phyloP scores from a whole-genome alignment of 2,888 invertebrate species.

The Lasioglossum malachurum region DNA sequence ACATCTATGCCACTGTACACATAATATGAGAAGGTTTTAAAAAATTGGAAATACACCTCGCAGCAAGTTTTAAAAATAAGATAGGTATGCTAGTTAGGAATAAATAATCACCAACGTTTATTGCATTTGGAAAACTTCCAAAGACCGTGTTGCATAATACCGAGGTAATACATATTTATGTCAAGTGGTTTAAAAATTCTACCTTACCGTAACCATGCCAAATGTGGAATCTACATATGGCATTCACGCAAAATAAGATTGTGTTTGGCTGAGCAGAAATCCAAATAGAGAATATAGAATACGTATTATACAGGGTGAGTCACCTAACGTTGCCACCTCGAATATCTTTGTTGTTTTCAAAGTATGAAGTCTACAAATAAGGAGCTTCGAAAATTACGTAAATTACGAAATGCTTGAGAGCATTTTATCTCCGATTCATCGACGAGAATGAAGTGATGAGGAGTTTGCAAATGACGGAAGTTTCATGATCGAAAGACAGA shows the following conservation, averaged over 20 bases:
- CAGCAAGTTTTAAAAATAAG: constrained; percentile 1
- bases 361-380: too few relatives aligned
- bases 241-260: constrained; percentile 10
- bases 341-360: too few relatives aligned
- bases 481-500: constrained; percentile 9
- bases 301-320: too few relatives aligned
- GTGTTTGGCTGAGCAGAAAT: background rate
- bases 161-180: constrained; percentile 16
- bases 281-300: background rate
- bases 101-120: constrained; percentile 28
- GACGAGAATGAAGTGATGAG: background rate
- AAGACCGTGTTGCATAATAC: background rate
- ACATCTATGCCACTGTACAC: background rate
- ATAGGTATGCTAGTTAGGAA: background rate
- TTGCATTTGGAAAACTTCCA: constrained; percentile 39
- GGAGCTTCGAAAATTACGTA: too few relatives aligned
- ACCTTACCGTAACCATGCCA: background rate
- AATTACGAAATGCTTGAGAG: too few relatives aligned
- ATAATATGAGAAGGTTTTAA: background rate
- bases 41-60: background rate
- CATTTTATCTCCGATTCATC: constrained; percentile 12
- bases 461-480: constrained; percentile 43
- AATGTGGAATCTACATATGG: background rate
- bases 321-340: too few relatives aligned
- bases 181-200: constrained; percentile 22